Evolutionary conservation across 2,888 invertebrate species (phyloP), one percentile per base, ranked within the genome.

Genomic region (Iphiclides podalirius): DNA sequence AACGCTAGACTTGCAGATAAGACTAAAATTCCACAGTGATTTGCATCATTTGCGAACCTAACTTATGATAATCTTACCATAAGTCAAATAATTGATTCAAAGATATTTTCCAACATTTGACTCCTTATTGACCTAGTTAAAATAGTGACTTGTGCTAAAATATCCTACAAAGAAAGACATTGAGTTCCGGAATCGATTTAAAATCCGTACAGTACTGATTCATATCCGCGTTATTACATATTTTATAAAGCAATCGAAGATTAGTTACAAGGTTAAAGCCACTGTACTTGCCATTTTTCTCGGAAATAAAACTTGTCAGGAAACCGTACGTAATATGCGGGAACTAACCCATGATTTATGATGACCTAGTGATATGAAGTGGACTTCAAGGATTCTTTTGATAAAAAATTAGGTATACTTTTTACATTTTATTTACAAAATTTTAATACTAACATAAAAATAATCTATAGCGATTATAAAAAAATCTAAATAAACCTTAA

Each of bases 31-130:
- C 74, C 70, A 64, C 74, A 74, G 58, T 70, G 72, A 78, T 81
- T 77, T 77, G 80, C 80, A 79, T 79, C 74, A 64, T 70, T 70
- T 70, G 75, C 78, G 70, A 75, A 79, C 77, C 71, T 72, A 72
- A 79, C 70, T 79, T 82, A 80, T 82, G 75, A 67, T 79, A 79
- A 80, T 79, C 75, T 63, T 58, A 67, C 79, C 76, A 75, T 79
- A 79, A 81, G 73, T 82, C 79, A 77, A 76, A 75, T 34, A 20
- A 31, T 31, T n/a, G 1, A 11, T 2, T 31, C 2, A n/a, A 11
- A 11, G 31, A 31, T 31, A 31, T 33, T 33, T 33, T 33, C 12
- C 15, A 33, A 28, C 26, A 14, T n/a, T 0, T 15, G 15, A 31
- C 11, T 17, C 16, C 15, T 14, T 15, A 15, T 16, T 36, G 36